These are phyloP conservation scores for Chaitophorus viminalis DNA, from an alignment of 2,888 invertebrate genomes.

Conservation along the genomic window DNA sequence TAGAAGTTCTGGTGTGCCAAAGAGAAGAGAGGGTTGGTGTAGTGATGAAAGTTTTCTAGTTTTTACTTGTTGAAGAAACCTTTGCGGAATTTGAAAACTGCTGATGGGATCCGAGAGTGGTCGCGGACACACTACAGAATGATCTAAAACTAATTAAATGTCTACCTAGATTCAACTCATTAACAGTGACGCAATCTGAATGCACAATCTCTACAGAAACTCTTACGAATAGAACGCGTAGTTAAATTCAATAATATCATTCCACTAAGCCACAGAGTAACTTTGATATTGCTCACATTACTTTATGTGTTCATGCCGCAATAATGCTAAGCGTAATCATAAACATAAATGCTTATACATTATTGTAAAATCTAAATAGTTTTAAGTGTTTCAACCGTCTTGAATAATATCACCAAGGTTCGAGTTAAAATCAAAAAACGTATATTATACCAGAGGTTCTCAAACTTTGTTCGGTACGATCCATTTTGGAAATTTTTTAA, in stretches of 20 bases:
- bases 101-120: constrained; percentile 32
- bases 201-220: neutral
- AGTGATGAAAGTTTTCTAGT: constrained; percentile 44
- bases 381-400: neutral
- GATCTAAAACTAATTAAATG: constrained; percentile 58
- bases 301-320: neutral
- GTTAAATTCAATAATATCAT: neutral
- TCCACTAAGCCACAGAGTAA: neutral
- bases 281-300: constrained; percentile 12
- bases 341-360: neutral
- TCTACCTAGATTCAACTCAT: constrained; percentile 37
- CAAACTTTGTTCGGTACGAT: neutral
- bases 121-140: constrained; percentile 9
- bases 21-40: neutral
- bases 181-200: constrained; percentile 12
- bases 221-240: neutral
- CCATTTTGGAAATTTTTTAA: no score
- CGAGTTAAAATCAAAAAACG: no score
- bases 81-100: constrained; percentile 55
- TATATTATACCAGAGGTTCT: neutral
- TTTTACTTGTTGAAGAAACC: constrained; percentile 54
- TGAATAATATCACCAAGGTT: neutral
- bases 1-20: constrained; percentile 1
- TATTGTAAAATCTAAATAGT: neutral
- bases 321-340: neutral